These are phyloP conservation scores for Huso huso DNA, from an alignment of 2,797 vertebrate genomes.

Conservation along the genomic window DNA sequence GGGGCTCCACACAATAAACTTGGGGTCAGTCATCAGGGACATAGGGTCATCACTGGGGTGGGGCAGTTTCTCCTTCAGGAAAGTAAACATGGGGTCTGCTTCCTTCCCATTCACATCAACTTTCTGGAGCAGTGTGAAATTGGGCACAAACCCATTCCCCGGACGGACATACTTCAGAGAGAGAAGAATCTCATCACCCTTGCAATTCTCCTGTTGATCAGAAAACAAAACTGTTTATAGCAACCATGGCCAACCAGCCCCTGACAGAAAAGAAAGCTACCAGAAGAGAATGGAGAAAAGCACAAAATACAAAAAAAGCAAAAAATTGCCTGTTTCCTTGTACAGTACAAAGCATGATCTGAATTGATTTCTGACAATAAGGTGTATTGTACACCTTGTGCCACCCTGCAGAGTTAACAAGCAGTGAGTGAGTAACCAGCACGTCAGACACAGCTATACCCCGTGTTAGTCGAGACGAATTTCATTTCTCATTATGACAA, in stretches of 20 bases:
- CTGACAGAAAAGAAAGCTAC: neutral
- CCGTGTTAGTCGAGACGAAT: neutral
- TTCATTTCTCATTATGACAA: too few relatives aligned
- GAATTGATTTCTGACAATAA: too few relatives aligned
- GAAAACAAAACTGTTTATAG: neutral
- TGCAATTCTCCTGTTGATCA: constrained; percentile 70
- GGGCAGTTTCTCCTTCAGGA: constrained; percentile 73
- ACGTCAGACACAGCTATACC: too few relatives aligned
- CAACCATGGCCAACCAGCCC: too few relatives aligned
- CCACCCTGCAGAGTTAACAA: too few relatives aligned
- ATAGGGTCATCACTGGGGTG: constrained; percentile 68
- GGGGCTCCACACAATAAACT: constrained; percentile 80
- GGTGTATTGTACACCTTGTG: too few relatives aligned
- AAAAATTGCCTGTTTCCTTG: neutral
- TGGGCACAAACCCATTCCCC: constrained; percentile 78
- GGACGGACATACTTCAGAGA: constrained; percentile 78
- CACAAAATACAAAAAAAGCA: neutral
- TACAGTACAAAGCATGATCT: neutral
- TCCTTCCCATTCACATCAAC: constrained; percentile 81
- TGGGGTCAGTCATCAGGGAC: constrained; percentile 75
- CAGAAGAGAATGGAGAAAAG: neutral
- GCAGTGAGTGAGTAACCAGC: too few relatives aligned
- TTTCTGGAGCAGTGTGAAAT: constrained; percentile 81
- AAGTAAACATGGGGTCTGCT: constrained; percentile 72
- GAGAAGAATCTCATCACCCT: constrained; percentile 77